Evolutionary conservation across 2,113 vertebrate genomes (phyloP), one percentile per base, ranked within the genome.

Genomic region (Toxotes jaculatrix): DNA sequence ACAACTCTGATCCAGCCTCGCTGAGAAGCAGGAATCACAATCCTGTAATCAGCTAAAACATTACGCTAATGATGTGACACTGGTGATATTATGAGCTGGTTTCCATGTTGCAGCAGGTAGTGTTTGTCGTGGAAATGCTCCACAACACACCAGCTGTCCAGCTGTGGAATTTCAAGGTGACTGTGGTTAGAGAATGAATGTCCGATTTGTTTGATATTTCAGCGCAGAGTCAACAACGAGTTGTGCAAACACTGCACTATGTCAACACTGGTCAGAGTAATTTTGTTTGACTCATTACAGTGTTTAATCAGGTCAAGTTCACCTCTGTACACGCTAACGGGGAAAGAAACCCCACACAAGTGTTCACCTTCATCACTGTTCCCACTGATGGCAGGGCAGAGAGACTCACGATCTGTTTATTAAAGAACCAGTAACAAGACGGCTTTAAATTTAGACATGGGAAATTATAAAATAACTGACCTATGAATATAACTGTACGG

Each of bases 231-330:
- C 88, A 88, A 85, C 81, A 77, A 64, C 84, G 62, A 79, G 71
- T 59, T 88, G 88, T 64, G 82, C 91, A 93, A 94, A 93, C 90
- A 92, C 12, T 11, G 74, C 51, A 7, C 83, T 84, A 81, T 85
- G 91, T 91, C 88, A 94, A 93, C 91, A 89, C 86, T 49, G 79
- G 82, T 83, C 79, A 65, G 76, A 85, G 90, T 91, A 87, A 89
- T 93, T 92, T 84, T 57, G 91, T 91, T 81, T 89, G 89, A 94
- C 86, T 93, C 90, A 91, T 93, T 93, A 93, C 88, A 90, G 88
- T 84, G 79, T 90, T 92, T 89, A 89, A 92, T 92, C 90, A 90
- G 85, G 90, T 87, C 88, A 82, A 85, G 85, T 85, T 93, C 88
- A 92, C 84, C 85, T 82, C 80, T 73, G 82, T 77, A 77, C 73